Evolutionary conservation across 2,888 invertebrate species (phyloP).

Genomic region (Onchidella celtica): DNA sequence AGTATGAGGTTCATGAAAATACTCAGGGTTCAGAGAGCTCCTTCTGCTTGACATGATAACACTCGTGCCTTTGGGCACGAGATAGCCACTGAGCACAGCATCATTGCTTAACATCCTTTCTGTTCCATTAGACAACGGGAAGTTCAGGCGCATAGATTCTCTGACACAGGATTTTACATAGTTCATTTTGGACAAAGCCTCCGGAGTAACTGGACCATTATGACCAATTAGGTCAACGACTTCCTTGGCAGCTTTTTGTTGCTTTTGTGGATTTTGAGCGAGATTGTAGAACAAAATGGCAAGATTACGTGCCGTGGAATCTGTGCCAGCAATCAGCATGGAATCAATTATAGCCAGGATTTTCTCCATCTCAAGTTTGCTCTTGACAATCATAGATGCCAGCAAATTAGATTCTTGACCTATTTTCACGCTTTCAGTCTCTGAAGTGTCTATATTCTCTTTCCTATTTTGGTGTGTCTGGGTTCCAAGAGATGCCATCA

Average conservation of each 20-base stretch:
- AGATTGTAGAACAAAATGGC: slow-evolving; percentile 59
- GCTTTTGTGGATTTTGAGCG: slow-evolving; percentile 56
- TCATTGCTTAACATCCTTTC: slow-evolving; percentile 55
- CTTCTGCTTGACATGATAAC: slow-evolving; percentile 52
- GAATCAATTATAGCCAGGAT: slow-evolving; percentile 42
- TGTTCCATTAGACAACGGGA: slow-evolving; percentile 55
- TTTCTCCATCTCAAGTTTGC: slow-evolving; percentile 7
- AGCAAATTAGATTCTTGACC: slow-evolving; percentile 17
- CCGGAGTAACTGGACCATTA: slow-evolving; percentile 56
- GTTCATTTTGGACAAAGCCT: slow-evolving; percentile 56
- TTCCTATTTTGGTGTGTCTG: background rate
- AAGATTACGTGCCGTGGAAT: slow-evolving; percentile 57
- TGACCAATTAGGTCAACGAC: slow-evolving; percentile 54
- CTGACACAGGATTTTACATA: slow-evolving; percentile 74
- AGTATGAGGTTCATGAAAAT: slow-evolving; percentile 55
- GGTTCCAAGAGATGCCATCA: background rate
- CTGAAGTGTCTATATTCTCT: too few relatives aligned
- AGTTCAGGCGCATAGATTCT: slow-evolving; percentile 68
- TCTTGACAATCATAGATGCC: slow-evolving; percentile 17
- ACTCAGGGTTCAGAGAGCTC: slow-evolving; percentile 46
- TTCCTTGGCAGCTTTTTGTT: slow-evolving; percentile 55
- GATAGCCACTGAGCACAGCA: slow-evolving; percentile 50
- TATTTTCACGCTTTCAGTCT: background rate
- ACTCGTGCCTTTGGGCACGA: slow-evolving; percentile 53
- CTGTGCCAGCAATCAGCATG: slow-evolving; percentile 41